Base-by-base conservation (phyloP, 2,113 vertebrate genomes). In the Peucedramus taeniatus region DNA sequence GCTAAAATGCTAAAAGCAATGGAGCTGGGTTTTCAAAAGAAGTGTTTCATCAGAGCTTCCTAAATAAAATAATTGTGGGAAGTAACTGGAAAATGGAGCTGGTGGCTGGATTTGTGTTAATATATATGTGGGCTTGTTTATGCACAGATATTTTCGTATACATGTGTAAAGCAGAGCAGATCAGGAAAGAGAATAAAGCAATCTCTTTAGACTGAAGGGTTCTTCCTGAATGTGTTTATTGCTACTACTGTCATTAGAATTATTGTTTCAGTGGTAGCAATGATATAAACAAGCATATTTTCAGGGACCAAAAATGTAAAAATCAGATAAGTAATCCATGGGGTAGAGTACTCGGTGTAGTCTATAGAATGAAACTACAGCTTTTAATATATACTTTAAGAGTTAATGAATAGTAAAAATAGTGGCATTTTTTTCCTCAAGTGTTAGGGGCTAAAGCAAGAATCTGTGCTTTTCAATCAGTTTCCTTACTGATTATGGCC, bases 1-100 rank as follows among this genome's bases (percentile, higher is more conserved):
- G 69, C 76, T 92, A 91, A 95, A 96, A 95, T 84, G 92, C 64
- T 93, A 95, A 94, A 91, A 93, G 89, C 53, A 86, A 27, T 37
- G 45, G 69, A 87, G 57, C 23, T 92, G 53, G 61, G 28, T 76
- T 93, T 96, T 93, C 64, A 89, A 81, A 88, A 90, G 71, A 66
- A 45, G 27, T 45, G 76, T 82, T 93, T 96, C 64, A 68, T 90
- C 79, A 93, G 79, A 92, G 68, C 63, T 94, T 96, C 93, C 96
- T 95, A 90, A 95, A 86, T 70, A 91, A 72, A 89, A 75, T 59
- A 90, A 63, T 74, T 76, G 50, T 87, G 79, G 81, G 63, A 96
- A 94, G 70, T 78, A 74, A 61, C 68, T 91, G 50, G 64, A 83
- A 89, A 91, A 79, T 57, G 39, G 51, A 83, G 27, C 59, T 76